Percentiles rank a stretch among this genome's conserved stretches.
Conservation (phyloP, 2,888 invertebrate species). For the Gastracanthus pulcherrimus region DNA sequence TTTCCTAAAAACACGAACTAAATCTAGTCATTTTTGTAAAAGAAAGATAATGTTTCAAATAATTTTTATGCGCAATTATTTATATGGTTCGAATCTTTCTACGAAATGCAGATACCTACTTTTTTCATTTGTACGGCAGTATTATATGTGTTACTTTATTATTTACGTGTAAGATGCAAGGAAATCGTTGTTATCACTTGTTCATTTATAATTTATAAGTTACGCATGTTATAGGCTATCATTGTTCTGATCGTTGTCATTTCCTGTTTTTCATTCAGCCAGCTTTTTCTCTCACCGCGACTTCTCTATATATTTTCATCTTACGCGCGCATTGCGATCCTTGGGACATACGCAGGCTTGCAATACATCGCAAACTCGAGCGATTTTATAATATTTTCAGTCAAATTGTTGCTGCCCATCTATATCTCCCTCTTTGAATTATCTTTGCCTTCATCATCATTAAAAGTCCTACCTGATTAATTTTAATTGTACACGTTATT, state of each 20-base stretch:
- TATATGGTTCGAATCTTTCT: too few species aligned
- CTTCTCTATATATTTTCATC: neutral
- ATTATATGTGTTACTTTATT: neutral
- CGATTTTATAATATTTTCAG: too few species aligned
- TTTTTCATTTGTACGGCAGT: too few species aligned
- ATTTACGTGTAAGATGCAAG: neutral
- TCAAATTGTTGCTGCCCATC: too few species aligned
- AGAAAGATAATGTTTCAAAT: too few species aligned
- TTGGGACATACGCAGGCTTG: too few species aligned
- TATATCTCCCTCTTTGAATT: neutral
- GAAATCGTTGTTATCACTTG: neutral
- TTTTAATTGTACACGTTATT: conserved; percentile 57
- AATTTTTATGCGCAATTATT: too few species aligned
- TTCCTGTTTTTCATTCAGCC: conserved; percentile 20
- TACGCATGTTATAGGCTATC: neutral
- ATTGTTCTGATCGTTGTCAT: neutral
- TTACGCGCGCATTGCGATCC: neutral
- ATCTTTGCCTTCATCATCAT: neutral
- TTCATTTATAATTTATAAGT: neutral
- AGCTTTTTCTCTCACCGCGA: conserved; percentile 1
- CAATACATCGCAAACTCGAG: too few species aligned
- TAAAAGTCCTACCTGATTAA: neutral
- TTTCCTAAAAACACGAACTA: too few species aligned
- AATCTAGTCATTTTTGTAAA: too few species aligned
- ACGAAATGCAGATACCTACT: too few species aligned